Evolutionary conservation across 2,888 invertebrate genomes (phyloP).

Genomic region (Drosophila greeni): DNA sequence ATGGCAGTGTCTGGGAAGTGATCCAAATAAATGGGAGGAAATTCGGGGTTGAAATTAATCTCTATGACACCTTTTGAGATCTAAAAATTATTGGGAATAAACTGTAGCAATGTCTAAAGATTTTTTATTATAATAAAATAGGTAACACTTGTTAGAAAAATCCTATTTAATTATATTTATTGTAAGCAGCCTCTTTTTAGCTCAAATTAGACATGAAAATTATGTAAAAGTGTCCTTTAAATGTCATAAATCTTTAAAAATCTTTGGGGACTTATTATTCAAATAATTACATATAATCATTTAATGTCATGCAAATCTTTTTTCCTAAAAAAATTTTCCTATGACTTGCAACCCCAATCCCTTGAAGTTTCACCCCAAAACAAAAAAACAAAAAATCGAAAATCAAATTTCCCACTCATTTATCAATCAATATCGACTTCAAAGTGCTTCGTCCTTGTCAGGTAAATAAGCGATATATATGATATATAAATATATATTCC

Average conservation of each 20-base stretch:
- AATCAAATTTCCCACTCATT: conserved; percentile 50
- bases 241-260: no score
- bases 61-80: no score
- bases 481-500: conserved; percentile 11
- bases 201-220: background rate
- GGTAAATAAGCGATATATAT: conserved; percentile 29
- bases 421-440: conserved; percentile 71
- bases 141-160: background rate
- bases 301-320: conserved; percentile 19
- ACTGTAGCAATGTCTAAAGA: background rate
- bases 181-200: background rate
- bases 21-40: background rate
- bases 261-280: no score
- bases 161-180: background rate
- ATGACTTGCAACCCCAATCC: conserved; percentile 1
- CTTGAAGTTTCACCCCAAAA: background rate
- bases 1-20: conserved; percentile 1
- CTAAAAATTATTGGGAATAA: background rate
- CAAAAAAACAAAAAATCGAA: conserved; percentile 10
- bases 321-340: background rate
- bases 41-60: background rate
- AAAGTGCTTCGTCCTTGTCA: conserved; percentile 68
- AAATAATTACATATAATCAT: background rate
- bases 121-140: background rate
- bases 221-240: background rate